These are phyloP conservation scores for Drosophila parabipectinata DNA, from an alignment of 1,140 invertebrate genomes.

Conservation along the genomic window DNA sequence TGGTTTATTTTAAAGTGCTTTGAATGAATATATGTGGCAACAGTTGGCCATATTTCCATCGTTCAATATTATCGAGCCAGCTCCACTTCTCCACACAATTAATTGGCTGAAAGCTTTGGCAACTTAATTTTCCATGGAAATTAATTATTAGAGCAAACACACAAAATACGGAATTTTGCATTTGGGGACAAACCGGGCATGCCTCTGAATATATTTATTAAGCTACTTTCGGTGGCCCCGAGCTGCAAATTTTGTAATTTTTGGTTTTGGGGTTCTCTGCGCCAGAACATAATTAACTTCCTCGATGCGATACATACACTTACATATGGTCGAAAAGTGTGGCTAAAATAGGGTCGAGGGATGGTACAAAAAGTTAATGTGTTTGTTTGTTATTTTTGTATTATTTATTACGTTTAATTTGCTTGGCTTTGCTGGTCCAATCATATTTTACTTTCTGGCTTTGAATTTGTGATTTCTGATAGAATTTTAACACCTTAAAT, in stretches of 20 bases:
- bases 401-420: constrained; percentile 46
- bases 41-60: constrained; percentile 8
- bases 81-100: constrained; percentile 6
- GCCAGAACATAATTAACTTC: constrained; percentile 49
- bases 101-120: constrained; percentile 46
- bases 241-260: constrained; percentile 29
- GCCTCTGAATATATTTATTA: constrained; percentile 48
- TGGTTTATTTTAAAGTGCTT: constrained; percentile 16
- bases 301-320: constrained; percentile 26
- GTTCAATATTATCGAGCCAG: constrained; percentile 1
- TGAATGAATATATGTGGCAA: constrained; percentile 11
- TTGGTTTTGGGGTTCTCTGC: constrained; percentile 11
- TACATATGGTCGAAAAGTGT: constrained; percentile 7
- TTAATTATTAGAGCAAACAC: constrained; percentile 49
- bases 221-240: constrained; percentile 14
- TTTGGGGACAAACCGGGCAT: constrained; percentile 26
- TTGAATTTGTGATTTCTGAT: constrained; percentile 4
- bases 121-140: constrained; percentile 48
- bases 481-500: not conserved
- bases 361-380: constrained; percentile 10
- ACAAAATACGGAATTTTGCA: constrained; percentile 21
- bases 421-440: constrained; percentile 23
- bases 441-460: constrained; percentile 9
- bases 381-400: constrained; percentile 37
- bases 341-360: not conserved